Base-by-base conservation (phyloP, 1,140 invertebrate species). In the Whitmania pigra region DNA sequence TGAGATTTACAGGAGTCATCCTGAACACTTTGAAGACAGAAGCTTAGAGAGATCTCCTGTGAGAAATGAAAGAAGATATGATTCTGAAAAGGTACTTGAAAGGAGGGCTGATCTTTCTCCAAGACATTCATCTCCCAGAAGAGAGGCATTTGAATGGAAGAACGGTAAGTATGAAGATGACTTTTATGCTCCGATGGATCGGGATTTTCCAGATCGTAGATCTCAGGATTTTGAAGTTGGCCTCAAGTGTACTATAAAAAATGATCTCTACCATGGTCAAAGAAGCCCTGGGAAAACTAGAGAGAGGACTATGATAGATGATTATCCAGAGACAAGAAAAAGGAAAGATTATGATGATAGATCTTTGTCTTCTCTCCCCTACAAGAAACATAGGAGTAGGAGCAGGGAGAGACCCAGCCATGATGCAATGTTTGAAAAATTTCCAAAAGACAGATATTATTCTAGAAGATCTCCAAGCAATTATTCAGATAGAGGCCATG, bases 121-220 rank as follows among this genome's bases (percentile, higher is more conserved):
- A 68, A 68, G 67, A 25, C 29, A 68, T 4, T 36, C 60, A 9
- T 13, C 13, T 1, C 22, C 22, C 11, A 31, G 29, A 27, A 27
- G 60, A 31, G 29, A 20, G 20, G 60, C 9, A 17, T 63, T 63
- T 63, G 60, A 40, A 68, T 29, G 67, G 36, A 68, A 68, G n/a
- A 36, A 68, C 25, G 67, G 36, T 7, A 36, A 68, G n/a, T 27
- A 68, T 18, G 25, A 31, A 7, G 36, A 40, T 22, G 67, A 68
- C 36, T 43, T 22, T 22, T 29, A 36, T 11, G 67, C 22, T 43
- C 36, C n/a, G 13, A 27, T 22, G 22, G 40, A 68, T 31, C 22
- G 67, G 27, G 25, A 22, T 49, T 49, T 49, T 17, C 43, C 43
- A 68, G 40, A 22, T 36, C n/a, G 67, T 9, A 3, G 36, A 9